phyloP scores from a whole-genome alignment of 1,140 invertebrate species.

The Streblospio benedicti region DNA sequence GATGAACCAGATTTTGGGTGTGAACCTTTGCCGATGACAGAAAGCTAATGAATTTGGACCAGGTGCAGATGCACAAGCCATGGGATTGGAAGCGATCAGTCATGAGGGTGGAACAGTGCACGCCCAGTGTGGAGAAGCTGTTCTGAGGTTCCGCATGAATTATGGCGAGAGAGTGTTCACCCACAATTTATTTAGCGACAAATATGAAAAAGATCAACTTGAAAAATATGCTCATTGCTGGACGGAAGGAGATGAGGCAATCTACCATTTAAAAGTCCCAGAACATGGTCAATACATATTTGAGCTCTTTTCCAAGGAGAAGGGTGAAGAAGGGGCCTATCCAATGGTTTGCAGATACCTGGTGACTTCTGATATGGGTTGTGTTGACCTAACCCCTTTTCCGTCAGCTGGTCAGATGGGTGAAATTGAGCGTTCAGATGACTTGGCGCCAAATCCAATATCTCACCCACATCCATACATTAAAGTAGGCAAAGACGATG shows the following conservation, averaged over 20 bases:
- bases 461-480: no score
- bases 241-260: no score
- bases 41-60: constrained; percentile 5
- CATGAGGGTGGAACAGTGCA: constrained; percentile 7
- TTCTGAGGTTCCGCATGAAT: not conserved
- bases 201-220: no score
- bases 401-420: no score
- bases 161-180: not conserved
- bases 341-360: constrained; percentile 13
- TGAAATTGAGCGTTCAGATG: no score
- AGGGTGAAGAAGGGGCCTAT: not conserved
- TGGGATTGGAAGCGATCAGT: constrained; percentile 9
- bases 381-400: constrained; percentile 7
- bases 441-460: no score
- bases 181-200: no score
- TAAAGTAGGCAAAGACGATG: no score
- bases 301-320: constrained; percentile 9
- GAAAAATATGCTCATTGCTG: no score
- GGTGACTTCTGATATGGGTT: constrained; percentile 4
- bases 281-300: constrained; percentile 7
- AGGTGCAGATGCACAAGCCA: not conserved
- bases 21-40: constrained; percentile 7
- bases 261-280: no score
- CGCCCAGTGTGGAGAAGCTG: constrained; percentile 3
- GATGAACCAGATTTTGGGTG: constrained; percentile 12